phyloP scores from a whole-genome alignment of 2,113 vertebrate genomes.

The Seriola rivoliana region DNA sequence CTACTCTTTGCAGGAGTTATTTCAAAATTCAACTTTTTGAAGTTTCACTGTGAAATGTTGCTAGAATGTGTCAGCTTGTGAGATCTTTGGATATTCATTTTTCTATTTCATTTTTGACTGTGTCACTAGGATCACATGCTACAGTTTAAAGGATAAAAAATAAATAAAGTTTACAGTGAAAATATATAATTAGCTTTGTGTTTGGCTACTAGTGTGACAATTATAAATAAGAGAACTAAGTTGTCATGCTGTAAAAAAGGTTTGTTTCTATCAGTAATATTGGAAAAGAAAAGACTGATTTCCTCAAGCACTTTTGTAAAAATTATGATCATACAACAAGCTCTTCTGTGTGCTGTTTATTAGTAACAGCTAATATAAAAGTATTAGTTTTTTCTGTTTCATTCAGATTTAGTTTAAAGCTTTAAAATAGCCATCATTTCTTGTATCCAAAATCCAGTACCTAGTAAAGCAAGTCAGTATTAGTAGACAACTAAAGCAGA shows the following conservation, averaged over 20 bases:
- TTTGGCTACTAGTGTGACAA: too few species aligned
- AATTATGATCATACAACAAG: too few species aligned
- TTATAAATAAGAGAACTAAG: too few species aligned
- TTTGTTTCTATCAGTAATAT: too few species aligned
- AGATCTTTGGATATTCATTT: background rate
- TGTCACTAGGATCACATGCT: background rate
- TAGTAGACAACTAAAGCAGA: background rate
- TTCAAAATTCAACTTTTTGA: conserved; percentile 6
- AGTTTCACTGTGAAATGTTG: background rate
- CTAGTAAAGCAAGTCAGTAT: background rate
- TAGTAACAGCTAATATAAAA: background rate
- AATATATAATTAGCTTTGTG: background rate
- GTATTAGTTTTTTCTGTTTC: background rate
- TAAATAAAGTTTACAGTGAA: background rate
- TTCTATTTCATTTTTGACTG: conserved; percentile 1
- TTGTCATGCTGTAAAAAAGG: too few species aligned
- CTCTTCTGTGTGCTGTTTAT: too few species aligned
- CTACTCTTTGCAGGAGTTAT: background rate
- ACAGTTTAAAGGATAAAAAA: background rate
- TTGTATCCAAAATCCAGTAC: background rate
- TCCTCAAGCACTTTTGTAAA: too few species aligned
- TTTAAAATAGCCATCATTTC: background rate
- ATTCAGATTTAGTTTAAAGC: background rate
- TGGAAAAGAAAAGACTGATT: too few species aligned
- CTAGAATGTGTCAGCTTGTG: background rate